These are phyloP conservation scores for Hippopotamyrus pictus DNA, from an alignment of 2,797 vertebrate species.

Conservation along the genomic window DNA sequence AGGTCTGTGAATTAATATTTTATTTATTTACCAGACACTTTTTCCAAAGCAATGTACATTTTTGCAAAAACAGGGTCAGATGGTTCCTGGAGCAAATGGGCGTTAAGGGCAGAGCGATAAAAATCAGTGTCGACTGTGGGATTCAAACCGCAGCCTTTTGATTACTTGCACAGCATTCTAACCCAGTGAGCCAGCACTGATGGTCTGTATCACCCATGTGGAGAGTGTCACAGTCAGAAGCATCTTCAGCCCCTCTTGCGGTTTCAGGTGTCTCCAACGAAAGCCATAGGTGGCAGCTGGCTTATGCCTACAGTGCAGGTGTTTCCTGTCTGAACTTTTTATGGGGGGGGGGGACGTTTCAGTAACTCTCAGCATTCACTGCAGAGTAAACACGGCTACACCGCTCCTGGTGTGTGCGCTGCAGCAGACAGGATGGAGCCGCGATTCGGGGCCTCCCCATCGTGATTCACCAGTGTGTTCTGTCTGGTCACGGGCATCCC, in stretches of 20 bases:
- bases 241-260: neutral
- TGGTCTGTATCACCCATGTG: neutral
- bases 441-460: neutral
- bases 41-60: neutral
- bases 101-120: neutral
- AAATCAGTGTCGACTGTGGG: neutral
- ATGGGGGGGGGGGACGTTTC: neutral
- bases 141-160: neutral
- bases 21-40: neutral
- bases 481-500: neutral
- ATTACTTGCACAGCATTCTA: neutral
- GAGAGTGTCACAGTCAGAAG: neutral
- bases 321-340: constrained; percentile 14
- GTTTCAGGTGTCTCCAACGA: neutral
- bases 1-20: neutral
- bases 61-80: neutral
- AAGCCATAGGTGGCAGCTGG: neutral
- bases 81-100: neutral
- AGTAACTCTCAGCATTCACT: neutral
- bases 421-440: neutral
- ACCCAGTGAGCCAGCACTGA: neutral
- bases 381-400: neutral
- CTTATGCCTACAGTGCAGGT: neutral
- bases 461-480: neutral
- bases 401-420: neutral